Percentiles rank a stretch among this genome's conserved stretches.
These are phyloP conservation scores for Latrodectus hesperus DNA, from an alignment of 2,888 invertebrate species.

Conservation along the genomic window DNA sequence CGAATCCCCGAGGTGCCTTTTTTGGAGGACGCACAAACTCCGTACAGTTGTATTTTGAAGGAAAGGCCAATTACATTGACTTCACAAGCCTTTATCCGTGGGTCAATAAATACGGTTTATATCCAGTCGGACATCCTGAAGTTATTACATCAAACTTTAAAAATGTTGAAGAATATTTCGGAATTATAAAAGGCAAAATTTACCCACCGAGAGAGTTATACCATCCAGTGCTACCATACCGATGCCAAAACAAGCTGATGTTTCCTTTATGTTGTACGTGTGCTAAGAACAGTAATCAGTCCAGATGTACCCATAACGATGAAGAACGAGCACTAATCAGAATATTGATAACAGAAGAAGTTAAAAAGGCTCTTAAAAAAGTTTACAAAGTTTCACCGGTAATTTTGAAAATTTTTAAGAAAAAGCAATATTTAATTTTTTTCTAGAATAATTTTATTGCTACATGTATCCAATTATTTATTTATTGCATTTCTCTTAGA, in stretches of 20 bases:
- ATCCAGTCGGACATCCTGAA: conserved; percentile 71
- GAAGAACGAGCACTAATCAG: conserved; percentile 72
- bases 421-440: no score
- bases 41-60: conserved; percentile 70
- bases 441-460: no score
- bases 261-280: conserved; percentile 74
- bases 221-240: conserved; percentile 73
- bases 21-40: conserved; percentile 72
- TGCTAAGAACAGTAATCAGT: conserved; percentile 71
- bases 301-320: conserved; percentile 73
- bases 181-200: conserved; percentile 71
- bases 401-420: not conserved
- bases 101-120: conserved; percentile 26
- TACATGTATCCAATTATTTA: no score
- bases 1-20: conserved; percentile 71
- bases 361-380: conserved; percentile 72
- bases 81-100: conserved; percentile 72
- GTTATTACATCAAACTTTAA: conserved; percentile 50
- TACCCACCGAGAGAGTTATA: conserved; percentile 71
- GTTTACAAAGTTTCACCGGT: conserved; percentile 46
- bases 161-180: conserved; percentile 61
- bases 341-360: conserved; percentile 73
- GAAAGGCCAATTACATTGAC: conserved; percentile 71
- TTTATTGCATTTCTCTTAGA: no score
- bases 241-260: conserved; percentile 72